Percentiles rank a stretch among this genome's conserved stretches.
These are phyloP conservation scores for Lycopodina hypogea DNA, from an alignment of 37 sponge, comb jelly and placozoan genomes.

Conservation along the genomic window DNA sequence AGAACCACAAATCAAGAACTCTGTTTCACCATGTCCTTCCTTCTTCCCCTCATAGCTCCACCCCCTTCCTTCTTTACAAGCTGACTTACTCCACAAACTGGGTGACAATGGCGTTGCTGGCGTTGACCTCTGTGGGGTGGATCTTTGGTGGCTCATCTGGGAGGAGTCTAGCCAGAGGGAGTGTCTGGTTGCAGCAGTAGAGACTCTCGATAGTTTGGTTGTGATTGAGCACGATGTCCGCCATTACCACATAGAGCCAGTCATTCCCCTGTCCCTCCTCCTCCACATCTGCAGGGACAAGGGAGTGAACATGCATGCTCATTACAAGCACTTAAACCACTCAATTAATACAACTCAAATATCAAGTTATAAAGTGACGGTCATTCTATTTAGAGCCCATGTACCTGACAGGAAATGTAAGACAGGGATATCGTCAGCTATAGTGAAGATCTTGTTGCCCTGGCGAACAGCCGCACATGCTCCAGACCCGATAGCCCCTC, in stretches of 20 bases:
- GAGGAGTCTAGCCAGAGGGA: conserved; percentile 35
- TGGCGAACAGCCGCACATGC: conserved; percentile 68
- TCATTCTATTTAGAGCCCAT: too few relatives aligned
- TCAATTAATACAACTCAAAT: not conserved
- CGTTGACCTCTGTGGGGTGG: conserved; percentile 30
- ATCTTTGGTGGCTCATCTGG: conserved; percentile 45
- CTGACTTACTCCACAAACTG: conserved; percentile 23
- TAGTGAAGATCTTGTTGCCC: conserved; percentile 67
- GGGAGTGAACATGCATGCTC: not conserved
- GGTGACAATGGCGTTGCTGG: conserved; percentile 32
- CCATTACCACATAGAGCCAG: conserved; percentile 66
- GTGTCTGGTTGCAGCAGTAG: conserved; percentile 6
- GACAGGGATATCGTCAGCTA: conserved; percentile 65
- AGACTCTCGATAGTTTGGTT: conserved; percentile 52
- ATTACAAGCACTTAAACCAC: not conserved
- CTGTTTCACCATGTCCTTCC: not conserved
- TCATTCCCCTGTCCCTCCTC: conserved; percentile 75
- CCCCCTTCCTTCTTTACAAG: not conserved
- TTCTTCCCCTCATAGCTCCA: not conserved
- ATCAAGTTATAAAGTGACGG: too few relatives aligned
- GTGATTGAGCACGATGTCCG: conserved; percentile 57
- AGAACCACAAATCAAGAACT: too few relatives aligned
- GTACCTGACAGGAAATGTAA: conserved; percentile 71
- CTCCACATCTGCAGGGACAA: conserved; percentile 24
- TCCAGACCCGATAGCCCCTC: conserved; percentile 81